A percentile compares a stretch with the other conserved stretches of the same genome.
Conservation (phyloP, 2,113 vertebrate species). For the Macrotis lagotis region DNA sequence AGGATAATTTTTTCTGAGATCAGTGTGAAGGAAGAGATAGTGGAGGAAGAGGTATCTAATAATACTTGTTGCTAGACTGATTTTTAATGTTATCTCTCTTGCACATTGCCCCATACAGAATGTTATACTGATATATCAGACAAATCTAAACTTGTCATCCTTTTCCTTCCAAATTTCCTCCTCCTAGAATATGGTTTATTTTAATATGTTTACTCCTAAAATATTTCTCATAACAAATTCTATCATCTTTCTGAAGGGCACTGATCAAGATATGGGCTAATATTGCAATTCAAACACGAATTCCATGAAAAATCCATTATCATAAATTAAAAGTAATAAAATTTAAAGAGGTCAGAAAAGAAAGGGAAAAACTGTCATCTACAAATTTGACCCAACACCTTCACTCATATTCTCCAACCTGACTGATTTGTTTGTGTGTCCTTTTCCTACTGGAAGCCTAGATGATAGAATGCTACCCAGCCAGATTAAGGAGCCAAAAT, state of each 20-base stretch:
- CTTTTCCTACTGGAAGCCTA: not conserved
- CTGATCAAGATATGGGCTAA: conserved; percentile 52
- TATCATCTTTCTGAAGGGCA: conserved; percentile 45
- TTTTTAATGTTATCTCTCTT: too few species aligned
- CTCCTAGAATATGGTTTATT: conserved; percentile 10
- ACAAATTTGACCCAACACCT: not conserved
- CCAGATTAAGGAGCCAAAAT: not conserved
- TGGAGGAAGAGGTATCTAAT: too few species aligned
- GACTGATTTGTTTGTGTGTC: not conserved
- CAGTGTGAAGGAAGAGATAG: too few species aligned
- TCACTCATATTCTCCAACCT: not conserved
- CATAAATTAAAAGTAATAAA: conserved; percentile 58
- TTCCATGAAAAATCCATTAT: conserved; percentile 18
- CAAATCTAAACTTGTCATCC: conserved; percentile 33
- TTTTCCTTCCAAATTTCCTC: not conserved
- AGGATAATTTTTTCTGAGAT: too few species aligned
- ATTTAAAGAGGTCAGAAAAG: conserved; percentile 49
- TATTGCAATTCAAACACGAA: conserved; percentile 62
- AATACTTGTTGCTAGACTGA: too few species aligned
- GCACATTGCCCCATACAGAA: too few species aligned
- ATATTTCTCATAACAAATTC: conserved; percentile 53
- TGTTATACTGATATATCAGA: conserved; percentile 22
- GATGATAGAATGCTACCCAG: not conserved
- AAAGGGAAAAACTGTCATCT: conserved; percentile 19
- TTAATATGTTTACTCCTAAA: conserved; percentile 22